A percentile compares a stretch with the other conserved stretches of the same genome.
Conservation (phyloP, 2,113 vertebrate genomes). For the Oryzias woworae region DNA sequence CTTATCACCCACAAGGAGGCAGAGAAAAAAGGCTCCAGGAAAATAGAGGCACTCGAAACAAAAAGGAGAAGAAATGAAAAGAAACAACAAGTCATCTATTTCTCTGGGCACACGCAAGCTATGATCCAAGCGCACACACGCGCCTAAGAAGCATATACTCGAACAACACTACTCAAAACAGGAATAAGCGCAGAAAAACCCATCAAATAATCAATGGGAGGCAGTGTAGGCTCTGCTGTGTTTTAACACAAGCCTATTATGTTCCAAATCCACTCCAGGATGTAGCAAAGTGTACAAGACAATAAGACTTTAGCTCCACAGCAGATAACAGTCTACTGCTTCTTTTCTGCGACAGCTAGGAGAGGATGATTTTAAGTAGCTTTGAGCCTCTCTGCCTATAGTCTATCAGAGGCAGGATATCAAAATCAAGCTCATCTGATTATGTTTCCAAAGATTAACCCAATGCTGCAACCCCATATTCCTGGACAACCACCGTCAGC, state of each 20-base stretch:
- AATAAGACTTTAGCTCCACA: conserved; percentile 33
- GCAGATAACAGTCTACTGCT: conserved; percentile 48
- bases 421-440: conserved; percentile 68
- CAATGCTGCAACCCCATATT: conserved; percentile 59
- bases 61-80: conserved; percentile 57
- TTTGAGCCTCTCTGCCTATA: conserved; percentile 49
- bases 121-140: conserved; percentile 8
- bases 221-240: conserved; percentile 31
- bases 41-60: conserved; percentile 41
- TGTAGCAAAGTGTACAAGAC: conserved; percentile 37
- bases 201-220: conserved; percentile 55
- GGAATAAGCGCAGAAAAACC: conserved; percentile 26
- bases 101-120: conserved; percentile 12
- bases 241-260: conserved; percentile 48
- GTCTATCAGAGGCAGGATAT: conserved; percentile 55
- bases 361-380: conserved; percentile 62
- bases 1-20: conserved; percentile 58
- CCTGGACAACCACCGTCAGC: conserved; percentile 36
- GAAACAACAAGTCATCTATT: conserved; percentile 49
- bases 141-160: conserved; percentile 8
- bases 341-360: conserved; percentile 37
- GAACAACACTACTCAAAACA: conserved; percentile 20
- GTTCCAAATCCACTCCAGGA: conserved; percentile 48
- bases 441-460: conserved; percentile 59
- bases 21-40: conserved; percentile 33